Percentiles rank a stretch among this genome's conserved stretches.
Evolutionary conservation across 2,797 vertebrate genomes (phyloP).

Genomic region (Thamnophis elegans): DNA sequence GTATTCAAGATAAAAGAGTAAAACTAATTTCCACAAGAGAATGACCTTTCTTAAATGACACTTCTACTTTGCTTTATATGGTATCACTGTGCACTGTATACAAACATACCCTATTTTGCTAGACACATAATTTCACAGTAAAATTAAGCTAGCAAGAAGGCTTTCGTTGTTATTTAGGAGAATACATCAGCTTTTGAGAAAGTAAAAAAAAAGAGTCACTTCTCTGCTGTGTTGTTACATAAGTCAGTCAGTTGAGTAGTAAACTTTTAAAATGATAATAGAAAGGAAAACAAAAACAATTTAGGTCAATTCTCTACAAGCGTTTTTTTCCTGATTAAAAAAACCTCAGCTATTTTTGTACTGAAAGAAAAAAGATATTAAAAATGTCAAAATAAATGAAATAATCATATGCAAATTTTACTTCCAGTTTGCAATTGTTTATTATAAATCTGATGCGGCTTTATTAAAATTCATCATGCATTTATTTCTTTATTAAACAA

Average conservation of each 20-base stretch:
- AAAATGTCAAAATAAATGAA: constrained; percentile 19
- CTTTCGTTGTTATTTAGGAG: constrained; percentile 48
- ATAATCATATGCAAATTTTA: constrained; percentile 2
- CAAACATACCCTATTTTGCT: constrained; percentile 45
- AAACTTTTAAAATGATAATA: constrained; percentile 47
- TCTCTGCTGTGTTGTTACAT: constrained; percentile 35
- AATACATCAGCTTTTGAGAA: constrained; percentile 53
- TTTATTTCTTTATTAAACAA: neutral
- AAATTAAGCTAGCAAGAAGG: constrained; percentile 1
- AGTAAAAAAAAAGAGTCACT: constrained; percentile 7
- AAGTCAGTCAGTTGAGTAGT: constrained; percentile 44
- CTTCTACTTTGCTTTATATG: constrained; percentile 53
- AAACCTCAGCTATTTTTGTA: neutral
- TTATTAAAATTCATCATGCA: constrained; percentile 30
- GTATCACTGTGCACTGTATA: constrained; percentile 58
- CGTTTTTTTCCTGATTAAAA: neutral
- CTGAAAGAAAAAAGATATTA: constrained; percentile 13
- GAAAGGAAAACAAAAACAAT: constrained; percentile 28
- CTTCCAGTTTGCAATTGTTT: neutral
- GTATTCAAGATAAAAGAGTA: constrained; percentile 51
- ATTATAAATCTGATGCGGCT: neutral
- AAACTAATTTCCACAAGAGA: constrained; percentile 63
- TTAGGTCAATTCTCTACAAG: neutral
- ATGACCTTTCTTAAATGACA: constrained; percentile 68
- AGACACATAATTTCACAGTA: constrained; percentile 51